Base-by-base conservation (phyloP, 2,113 vertebrate genomes). In the Cynopterus brachyotis region DNA sequence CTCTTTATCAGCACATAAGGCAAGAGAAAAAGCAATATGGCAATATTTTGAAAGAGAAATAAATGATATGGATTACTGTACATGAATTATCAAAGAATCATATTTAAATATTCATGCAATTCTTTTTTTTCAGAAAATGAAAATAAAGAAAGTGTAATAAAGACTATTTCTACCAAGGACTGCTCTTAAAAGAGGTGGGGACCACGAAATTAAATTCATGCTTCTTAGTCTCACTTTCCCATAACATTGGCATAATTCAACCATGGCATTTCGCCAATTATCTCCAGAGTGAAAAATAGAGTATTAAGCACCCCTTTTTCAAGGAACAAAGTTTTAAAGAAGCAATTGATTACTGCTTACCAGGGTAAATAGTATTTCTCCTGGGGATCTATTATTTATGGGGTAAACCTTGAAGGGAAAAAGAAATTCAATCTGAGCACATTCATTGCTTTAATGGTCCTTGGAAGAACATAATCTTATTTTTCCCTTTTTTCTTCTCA, bases 261-360 rank as follows among this genome's bases (percentile, higher is more conserved):
- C 37, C 26, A 40, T 22, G 62, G 37, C 79, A 83, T 94, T 86
- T 47, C 89, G 40, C 83, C 95, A 94, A 35, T 80, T 93, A 95
- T 45, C 42, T 89, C 73, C 24, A 96, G 86, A 35, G 45, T 96
- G 92, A 92, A 94, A 97, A 97, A 94, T 28, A 85, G 16, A 40
- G 62, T 50, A 50, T 73, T 57, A 93, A 59, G 30, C 37, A 30
- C 20, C 60, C 55, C 8, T 47, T 94, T 93, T 88, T 76, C 42
- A 78, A 89, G 35, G 30, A 95, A 89, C 32, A 94, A 32, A 91
- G 37, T 76, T 90, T 84, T 95, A 92, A 73, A 93, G 86, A 94
- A 97, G 53, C 17, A 89, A 89, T 69, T 91, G 96, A 97, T 85
- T 97, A 91, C 64, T 89, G 40, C 85, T 97, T 96, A 73, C 91